Evolutionary conservation across 30 jellyfish, hydroid and myxozoan species (phyloP).

Genomic region (Catostylus mosaicus): DNA sequence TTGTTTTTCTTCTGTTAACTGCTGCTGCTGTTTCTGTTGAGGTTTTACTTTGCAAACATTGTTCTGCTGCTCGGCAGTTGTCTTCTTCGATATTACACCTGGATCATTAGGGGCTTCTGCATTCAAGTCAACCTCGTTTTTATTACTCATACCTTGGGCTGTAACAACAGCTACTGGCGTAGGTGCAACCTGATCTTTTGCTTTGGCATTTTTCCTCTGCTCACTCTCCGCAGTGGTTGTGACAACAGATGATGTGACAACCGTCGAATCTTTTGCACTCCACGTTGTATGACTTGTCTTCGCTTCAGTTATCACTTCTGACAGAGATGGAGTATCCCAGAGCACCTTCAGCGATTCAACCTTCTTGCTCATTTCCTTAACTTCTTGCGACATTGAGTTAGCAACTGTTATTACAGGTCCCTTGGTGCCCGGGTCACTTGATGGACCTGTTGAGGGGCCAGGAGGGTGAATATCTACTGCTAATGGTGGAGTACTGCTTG

Average conservation of each 20-base stretch:
- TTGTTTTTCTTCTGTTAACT: conserved; percentile 42
- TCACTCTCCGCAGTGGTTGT: conserved; percentile 38
- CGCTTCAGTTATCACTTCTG: conserved; percentile 61
- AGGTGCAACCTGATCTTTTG: conserved; percentile 40
- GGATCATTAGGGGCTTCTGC: conserved; percentile 35
- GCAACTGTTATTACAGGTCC: conserved; percentile 69
- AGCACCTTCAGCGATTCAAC: conserved; percentile 69
- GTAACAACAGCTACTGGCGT: conserved; percentile 66
- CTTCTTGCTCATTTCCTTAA: conserved; percentile 79
- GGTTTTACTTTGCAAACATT: conserved; percentile 97
- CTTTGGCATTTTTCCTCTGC: conserved; percentile 18
- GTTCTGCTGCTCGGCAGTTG: conserved; percentile 68
- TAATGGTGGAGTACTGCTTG: conserved; percentile 90
- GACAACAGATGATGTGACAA: conserved; percentile 45
- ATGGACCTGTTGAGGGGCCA: conserved; percentile 84
- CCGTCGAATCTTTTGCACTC: conserved; percentile 60
- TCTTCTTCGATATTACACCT: conserved; percentile 38
- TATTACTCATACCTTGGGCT: conserved; percentile 44
- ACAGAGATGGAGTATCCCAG: conserved; percentile 81
- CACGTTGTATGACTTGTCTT: conserved; percentile 40
- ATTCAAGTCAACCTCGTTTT: conserved; percentile 16
- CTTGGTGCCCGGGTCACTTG: conserved; percentile 96
- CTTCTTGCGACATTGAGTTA: conserved; percentile 82
- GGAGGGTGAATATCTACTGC: conserved; percentile 97
- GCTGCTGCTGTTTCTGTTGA: conserved; percentile 85